Conservation (phyloP, 2,797 vertebrate genomes). For the Spinibarbus caldwelli region DNA sequence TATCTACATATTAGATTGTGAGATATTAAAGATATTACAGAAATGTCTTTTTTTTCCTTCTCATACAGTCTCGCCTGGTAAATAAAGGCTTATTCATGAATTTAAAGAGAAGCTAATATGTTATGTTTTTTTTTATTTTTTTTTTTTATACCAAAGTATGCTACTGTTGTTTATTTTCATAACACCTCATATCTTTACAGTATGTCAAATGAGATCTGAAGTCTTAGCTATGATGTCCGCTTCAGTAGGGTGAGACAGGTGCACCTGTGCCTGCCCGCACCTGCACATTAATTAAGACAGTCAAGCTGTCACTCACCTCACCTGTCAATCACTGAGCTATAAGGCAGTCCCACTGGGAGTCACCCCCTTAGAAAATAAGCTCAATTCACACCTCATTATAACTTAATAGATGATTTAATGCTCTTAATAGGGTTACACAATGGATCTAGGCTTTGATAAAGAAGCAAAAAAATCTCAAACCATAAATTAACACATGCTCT, state of each 20-base stretch:
- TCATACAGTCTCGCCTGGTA: not conserved
- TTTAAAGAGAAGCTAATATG: not conserved
- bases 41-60: not conserved
- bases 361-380: slow-evolving; percentile 42
- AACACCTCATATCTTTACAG: not conserved
- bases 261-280: slow-evolving; percentile 54
- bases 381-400: slow-evolving; percentile 59
- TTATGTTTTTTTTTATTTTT: too few relatives aligned
- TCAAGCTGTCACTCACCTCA: slow-evolving; percentile 60
- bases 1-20: not conserved
- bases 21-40: not conserved
- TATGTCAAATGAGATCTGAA: slow-evolving; percentile 11
- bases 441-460: slow-evolving; percentile 32
- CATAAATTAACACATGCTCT: slow-evolving; percentile 22
- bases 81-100: not conserved
- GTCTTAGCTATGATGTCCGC: not conserved
- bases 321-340: slow-evolving; percentile 56
- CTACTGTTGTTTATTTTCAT: slow-evolving; percentile 11
- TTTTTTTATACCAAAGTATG: not conserved
- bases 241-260: slow-evolving; percentile 22
- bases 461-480: not conserved
- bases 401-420: slow-evolving; percentile 59
- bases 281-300: slow-evolving; percentile 58
- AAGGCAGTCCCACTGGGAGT: slow-evolving; percentile 45
- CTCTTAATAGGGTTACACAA: slow-evolving; percentile 43